phyloP scores from a whole-genome alignment of 2,797 vertebrate genomes.

The Otolemur crassicaudatus region DNA sequence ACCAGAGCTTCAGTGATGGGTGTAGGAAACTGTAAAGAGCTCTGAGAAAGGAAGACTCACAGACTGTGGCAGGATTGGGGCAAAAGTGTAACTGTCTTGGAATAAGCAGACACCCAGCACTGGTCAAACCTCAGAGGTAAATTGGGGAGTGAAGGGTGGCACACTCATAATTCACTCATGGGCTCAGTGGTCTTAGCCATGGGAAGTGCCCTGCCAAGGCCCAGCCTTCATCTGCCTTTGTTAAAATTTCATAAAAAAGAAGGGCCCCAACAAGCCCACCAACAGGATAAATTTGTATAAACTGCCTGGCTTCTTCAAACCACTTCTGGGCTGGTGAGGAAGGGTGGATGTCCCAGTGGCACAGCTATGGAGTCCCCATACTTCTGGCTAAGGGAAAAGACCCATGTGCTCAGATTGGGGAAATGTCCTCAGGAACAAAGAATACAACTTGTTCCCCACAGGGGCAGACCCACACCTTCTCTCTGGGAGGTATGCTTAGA shows the following conservation, averaged over 20 bases:
- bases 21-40: not conserved
- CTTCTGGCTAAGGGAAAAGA: not conserved
- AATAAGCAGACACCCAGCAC: not conserved
- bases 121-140: rapidly evolving
- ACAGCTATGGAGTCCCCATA: not conserved
- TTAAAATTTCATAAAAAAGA: not conserved
- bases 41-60: not conserved
- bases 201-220: not conserved
- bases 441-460: not conserved
- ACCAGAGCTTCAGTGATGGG: not conserved
- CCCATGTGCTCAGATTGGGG: not conserved
- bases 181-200: not conserved
- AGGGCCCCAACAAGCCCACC: not conserved
- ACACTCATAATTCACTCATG: too few species aligned
- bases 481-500: not conserved
- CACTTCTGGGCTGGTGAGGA: not conserved
- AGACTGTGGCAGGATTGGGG: not conserved
- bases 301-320: not conserved
- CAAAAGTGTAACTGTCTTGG: too few species aligned
- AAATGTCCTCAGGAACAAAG: not conserved
- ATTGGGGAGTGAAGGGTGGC: not conserved
- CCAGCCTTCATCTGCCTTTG: not conserved
- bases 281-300: not conserved
- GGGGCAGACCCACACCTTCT: not conserved
- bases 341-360: rapidly evolving